Conservation (phyloP, 2,113 vertebrate genomes). For the Pimephales promelas region DNA sequence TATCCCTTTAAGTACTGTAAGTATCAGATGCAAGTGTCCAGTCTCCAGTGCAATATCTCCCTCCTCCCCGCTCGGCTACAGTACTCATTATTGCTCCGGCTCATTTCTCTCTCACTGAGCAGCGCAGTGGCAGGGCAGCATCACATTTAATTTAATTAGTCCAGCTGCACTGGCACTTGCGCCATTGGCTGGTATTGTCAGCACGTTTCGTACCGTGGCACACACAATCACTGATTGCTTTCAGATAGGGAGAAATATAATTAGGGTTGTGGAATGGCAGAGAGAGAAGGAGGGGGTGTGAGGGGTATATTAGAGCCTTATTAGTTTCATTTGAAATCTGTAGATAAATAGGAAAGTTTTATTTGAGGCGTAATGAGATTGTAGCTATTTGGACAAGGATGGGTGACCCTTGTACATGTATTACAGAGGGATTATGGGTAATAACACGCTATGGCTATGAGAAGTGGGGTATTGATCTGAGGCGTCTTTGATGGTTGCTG, state of each 20-base stretch:
- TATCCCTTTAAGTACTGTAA: constrained; percentile 63
- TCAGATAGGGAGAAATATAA: constrained; percentile 96
- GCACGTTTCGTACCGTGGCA: constrained; percentile 80
- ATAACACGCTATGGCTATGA: constrained; percentile 61
- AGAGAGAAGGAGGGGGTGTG: constrained; percentile 55
- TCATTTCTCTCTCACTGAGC: constrained; percentile 81
- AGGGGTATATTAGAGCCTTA: constrained; percentile 89
- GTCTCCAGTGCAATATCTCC: constrained; percentile 89
- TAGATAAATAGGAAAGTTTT: constrained; percentile 96
- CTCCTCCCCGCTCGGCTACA: constrained; percentile 81
- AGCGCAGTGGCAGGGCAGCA: constrained; percentile 74
- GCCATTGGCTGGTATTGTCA: constrained; percentile 87
- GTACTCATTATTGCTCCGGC: constrained; percentile 91
- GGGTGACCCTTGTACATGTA: constrained; percentile 85
- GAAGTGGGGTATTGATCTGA: constrained; percentile 35
- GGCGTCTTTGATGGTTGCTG: constrained; percentile 28
- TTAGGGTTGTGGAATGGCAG: constrained; percentile 74
- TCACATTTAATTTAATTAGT: constrained; percentile 96
- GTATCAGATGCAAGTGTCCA: constrained; percentile 84
- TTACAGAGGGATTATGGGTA: constrained; percentile 81
- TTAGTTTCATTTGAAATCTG: constrained; percentile 97
- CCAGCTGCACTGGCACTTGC: constrained; percentile 86
- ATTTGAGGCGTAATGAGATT: constrained; percentile 96
- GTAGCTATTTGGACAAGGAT: constrained; percentile 91
- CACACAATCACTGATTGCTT: constrained; percentile 96